Conservation (phyloP, 2,797 vertebrate genomes). For the Poeciliopsis turneri region DNA sequence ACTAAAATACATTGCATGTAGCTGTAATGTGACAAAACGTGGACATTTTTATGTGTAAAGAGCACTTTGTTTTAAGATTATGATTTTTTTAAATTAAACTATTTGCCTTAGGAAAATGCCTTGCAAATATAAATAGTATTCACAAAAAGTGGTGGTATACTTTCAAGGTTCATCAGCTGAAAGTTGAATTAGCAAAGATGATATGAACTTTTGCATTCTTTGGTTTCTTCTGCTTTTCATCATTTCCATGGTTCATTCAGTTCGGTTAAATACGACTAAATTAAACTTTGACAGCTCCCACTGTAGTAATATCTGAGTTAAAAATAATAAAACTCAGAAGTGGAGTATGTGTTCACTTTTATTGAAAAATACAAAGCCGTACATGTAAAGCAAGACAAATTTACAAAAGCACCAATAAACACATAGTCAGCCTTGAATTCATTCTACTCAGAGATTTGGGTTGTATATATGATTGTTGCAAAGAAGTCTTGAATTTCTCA, state of each 20-base stretch:
- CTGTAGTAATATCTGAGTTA: neutral
- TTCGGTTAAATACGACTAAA: neutral
- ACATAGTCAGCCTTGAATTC: neutral
- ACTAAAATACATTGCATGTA: neutral
- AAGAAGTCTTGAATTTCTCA: constrained; percentile 9
- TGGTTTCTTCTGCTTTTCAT: neutral
- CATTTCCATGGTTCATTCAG: neutral
- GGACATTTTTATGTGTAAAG: neutral
- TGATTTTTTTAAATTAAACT: neutral
- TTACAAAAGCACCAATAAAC: constrained; percentile 27
- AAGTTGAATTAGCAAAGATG: neutral
- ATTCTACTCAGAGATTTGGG: constrained; percentile 4
- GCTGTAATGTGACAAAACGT: neutral
- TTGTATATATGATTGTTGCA: constrained; percentile 36
- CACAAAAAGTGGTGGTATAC: neutral
- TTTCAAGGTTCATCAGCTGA: neutral
- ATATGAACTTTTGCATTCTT: neutral
- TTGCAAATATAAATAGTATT: neutral
- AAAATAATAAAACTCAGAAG: neutral
- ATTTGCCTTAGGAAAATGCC: neutral
- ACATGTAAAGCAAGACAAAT: constrained; percentile 12
- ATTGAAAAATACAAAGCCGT: constrained; percentile 12
- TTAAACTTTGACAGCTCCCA: neutral
- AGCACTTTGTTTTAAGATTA: neutral
- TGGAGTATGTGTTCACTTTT: neutral